These are phyloP conservation scores for Cydia pomonella DNA, from an alignment of 1,140 invertebrate genomes.

Conservation along the genomic window DNA sequence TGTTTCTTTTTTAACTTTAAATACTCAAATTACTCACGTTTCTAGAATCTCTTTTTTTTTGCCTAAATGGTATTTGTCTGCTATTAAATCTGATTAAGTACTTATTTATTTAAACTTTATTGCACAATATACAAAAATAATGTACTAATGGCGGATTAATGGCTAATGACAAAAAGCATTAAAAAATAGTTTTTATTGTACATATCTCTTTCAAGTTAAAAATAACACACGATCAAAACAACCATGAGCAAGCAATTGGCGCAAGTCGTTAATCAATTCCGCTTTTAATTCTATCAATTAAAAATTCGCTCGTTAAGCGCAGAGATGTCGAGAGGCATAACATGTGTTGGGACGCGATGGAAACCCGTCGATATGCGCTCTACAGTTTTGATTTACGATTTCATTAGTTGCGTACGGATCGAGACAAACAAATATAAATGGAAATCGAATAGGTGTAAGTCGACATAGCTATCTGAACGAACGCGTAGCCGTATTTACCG, in stretches of 20 bases:
- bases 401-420: conserved; percentile 68
- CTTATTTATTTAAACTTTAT: no score
- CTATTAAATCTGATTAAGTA: no score
- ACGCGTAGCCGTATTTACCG: not conserved
- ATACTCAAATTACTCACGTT: no score
- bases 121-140: no score
- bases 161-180: no score
- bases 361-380: conserved; percentile 72
- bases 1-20: no score
- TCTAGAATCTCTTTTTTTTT: no score
- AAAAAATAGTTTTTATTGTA: no score
- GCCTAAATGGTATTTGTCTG: no score
- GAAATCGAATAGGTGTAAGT: conserved; percentile 25
- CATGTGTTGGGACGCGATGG: conserved; percentile 54
- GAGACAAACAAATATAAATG: conserved; percentile 37
- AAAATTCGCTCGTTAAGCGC: conserved; percentile 46
- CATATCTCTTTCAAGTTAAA: not conserved
- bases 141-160: no score
- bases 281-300: conserved; percentile 59
- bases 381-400: conserved; percentile 74
- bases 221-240: not conserved
- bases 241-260: conserved; percentile 32
- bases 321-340: conserved; percentile 60
- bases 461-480: conserved; percentile 16
- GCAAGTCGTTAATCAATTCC: conserved; percentile 44